Base-by-base conservation (phyloP, 2,888 invertebrate genomes). In the Mylabris sibirica region DNA sequence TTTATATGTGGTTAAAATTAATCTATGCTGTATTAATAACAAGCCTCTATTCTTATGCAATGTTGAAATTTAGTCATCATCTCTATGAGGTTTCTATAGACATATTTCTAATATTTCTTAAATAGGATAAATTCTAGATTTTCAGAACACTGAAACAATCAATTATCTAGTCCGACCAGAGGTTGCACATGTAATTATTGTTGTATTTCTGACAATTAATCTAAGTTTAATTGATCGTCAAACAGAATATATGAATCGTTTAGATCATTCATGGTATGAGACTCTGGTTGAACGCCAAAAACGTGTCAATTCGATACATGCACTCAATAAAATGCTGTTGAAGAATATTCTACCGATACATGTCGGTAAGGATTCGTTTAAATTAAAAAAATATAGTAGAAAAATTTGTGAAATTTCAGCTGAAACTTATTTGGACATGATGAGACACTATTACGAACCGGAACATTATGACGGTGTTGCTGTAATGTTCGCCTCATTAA, bases 401-500 rank as follows among this genome's bases (percentile, higher is more conserved):
- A 3, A 57, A 60, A 65, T 63, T 64, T 69, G 34, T 38, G 63
- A 26, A 71, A 67, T 79, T 80, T 66, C 82, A 94, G 95, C 94
- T 60, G 91, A 93, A 81, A 89, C 92, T 67, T 95, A 94, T 80
- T 85, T 95, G 73, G 91, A 93, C 75, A 86, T 90, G 70, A 90
- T 89, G 71, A 88, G 91, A 84, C 90, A 77, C 65, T 87, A 90
- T 67, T 91, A 91, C 65, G 94, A 95, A 74, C 93, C 94, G 77
- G 94, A 97, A 83, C 91, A 93, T 72, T 97, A 98, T 81, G 91
- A 92, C 65, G 91, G 92, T 77, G 96, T 97, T 0, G 94, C 96
- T 1, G 97, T 98, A 0, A 97, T 98, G 96, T 98, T 98, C 85
- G 98, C 98, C 0, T 94, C 97, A 0, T 90, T 98, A 60, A 78